Base-by-base conservation (phyloP, 2,888 invertebrate genomes). In the Alloplasta piceator region DNA sequence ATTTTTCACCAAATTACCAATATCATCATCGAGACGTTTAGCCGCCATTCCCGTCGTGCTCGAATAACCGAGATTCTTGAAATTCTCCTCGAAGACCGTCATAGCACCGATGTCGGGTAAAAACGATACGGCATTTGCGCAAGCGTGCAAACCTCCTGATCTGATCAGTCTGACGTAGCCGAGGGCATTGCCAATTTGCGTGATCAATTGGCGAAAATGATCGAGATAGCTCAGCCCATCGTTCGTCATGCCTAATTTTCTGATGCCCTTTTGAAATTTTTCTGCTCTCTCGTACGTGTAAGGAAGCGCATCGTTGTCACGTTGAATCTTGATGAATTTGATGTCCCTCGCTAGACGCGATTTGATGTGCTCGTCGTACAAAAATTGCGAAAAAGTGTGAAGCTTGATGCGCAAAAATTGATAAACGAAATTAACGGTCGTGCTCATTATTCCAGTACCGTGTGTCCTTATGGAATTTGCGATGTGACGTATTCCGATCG, bases 311-410 rank as follows among this genome's bases (percentile, higher is more conserved):
- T 95, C 94, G 86, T 94, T 95, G 88, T 98, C 98, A 82, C 95
- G 94, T 68, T 92, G 92, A 0, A 83, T 75, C 50, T 89, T 90
- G 89, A 98, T 97, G 89, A 95, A 95, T 85, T 97, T 95, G 82
- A 97, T 93, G 91, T 98, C 98, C 92, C 98, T 98, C 84, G 98
- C 94, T 2, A 99, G 93, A 75, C 98, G 94, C 0, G 98, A 98
- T 92, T 99, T 98, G 66, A 99, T 98, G 89, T 98, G 98, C 92
- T 99, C 99, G 91, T 99, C 99, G 90, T 97, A 99, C 92, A 99
- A 95, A 91, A 99, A 99, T 92, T 99, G 98, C 0, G 99, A 99
- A 91, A 99, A 98, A 0, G 96, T 96, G 87, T 96, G 97, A 88
- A 99, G 96, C 92, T 99, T 98, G 86, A 97, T 96, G 85, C 97